These are phyloP conservation scores for Chiloscyllium plagiosum DNA, from an alignment of 2,113 vertebrate species.

Conservation along the genomic window DNA sequence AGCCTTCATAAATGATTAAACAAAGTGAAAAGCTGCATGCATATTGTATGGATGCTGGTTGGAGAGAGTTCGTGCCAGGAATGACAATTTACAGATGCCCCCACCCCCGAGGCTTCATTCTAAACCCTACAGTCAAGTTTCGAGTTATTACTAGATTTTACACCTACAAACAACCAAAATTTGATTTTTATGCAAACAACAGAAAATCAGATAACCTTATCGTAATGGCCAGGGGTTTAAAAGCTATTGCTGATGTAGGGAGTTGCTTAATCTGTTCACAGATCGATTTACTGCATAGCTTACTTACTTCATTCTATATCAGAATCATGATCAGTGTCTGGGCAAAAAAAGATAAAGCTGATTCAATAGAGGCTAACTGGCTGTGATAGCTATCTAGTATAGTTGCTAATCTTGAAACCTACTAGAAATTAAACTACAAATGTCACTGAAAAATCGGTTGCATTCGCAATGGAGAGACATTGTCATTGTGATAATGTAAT, in stretches of 20 bases:
- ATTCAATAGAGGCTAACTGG: not conserved
- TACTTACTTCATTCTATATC: not conserved
- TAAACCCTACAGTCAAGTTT: not conserved
- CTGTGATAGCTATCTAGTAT: not conserved
- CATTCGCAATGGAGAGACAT: not conserved
- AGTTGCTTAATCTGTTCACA: not conserved
- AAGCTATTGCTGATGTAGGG: not conserved
- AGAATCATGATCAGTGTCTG: not conserved
- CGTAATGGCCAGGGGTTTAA: not conserved
- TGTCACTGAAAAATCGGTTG: not conserved
- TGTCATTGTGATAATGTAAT: not conserved
- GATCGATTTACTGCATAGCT: not conserved
- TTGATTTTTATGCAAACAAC: not conserved
- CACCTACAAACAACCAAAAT: not conserved
- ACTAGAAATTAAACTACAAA: not conserved
- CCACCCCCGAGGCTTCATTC: not conserved
- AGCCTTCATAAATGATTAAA: slow-evolving; percentile 42
- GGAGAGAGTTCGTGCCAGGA: not conserved
- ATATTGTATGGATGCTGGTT: not conserved
- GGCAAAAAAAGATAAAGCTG: not conserved
- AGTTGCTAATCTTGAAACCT: not conserved
- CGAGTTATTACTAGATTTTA: slow-evolving; percentile 1
- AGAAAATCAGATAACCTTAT: not conserved
- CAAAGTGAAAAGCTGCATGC: not conserved
- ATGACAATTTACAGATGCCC: not conserved